phyloP scores from a whole-genome alignment of 2,888 invertebrate species.

The Isotomurus palustris region DNA sequence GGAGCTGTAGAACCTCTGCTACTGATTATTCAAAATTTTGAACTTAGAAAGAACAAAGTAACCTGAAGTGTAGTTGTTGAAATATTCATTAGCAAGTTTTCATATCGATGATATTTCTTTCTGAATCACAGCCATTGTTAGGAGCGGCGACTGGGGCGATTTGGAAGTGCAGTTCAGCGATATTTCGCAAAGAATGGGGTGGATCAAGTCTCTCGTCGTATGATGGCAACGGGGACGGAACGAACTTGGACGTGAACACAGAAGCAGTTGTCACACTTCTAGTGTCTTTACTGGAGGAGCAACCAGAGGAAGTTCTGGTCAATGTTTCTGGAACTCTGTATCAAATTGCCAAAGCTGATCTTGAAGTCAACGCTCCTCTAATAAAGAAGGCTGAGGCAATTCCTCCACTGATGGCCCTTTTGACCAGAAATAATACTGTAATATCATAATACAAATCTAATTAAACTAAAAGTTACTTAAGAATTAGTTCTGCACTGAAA shows the following conservation, averaged over 20 bases:
- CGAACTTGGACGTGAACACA: conserved; percentile 4
- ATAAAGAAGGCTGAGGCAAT: conserved; percentile 63
- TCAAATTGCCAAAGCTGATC: conserved; percentile 28
- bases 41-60: conserved; percentile 60
- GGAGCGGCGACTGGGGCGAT: conserved; percentile 87
- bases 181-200: conserved; percentile 6
- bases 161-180: conserved; percentile 68
- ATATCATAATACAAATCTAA: not conserved
- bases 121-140: conserved; percentile 61
- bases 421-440: conserved; percentile 71
- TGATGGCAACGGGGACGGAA: not conserved
- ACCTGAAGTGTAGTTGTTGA: not conserved
- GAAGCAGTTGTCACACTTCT: conserved; percentile 33
- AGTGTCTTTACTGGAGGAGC: conserved; percentile 24
- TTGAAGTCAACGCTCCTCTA: conserved; percentile 66
- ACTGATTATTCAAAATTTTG: conserved; percentile 64
- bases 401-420: conserved; percentile 67
- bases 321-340: conserved; percentile 75
- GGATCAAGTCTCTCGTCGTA: not conserved
- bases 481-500: not conserved
- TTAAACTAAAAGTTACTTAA: no score
- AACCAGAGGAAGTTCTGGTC: conserved; percentile 60
- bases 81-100: not conserved
- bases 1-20: conserved; percentile 83
- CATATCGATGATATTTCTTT: not conserved